Evolutionary conservation across 2,113 vertebrate species (phyloP).

Genomic region (Spea bombifrons): DNA sequence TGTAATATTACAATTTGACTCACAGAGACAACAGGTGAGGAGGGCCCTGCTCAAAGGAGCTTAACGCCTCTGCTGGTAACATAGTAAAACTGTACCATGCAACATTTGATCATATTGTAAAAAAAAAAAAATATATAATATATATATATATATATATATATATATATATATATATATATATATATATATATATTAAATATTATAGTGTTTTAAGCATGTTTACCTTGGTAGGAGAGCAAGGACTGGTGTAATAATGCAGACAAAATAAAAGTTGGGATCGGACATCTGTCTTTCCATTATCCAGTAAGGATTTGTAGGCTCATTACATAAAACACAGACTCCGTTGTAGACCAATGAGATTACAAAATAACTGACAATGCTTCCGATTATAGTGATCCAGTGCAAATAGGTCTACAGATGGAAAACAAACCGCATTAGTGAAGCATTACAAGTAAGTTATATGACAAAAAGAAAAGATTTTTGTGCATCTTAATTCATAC

Average conservation of each 20-base stretch:
- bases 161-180: neutral
- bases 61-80: neutral
- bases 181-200: neutral
- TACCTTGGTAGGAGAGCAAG: conserved; percentile 88
- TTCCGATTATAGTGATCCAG: conserved; percentile 70
- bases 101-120: neutral
- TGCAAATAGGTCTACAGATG: conserved; percentile 78
- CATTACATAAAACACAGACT: conserved; percentile 78
- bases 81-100: neutral
- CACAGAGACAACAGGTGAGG: neutral
- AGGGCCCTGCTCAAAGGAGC: neutral
- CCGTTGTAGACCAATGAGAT: conserved; percentile 75
- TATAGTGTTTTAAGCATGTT: neutral
- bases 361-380: conserved; percentile 73
- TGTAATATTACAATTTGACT: neutral
- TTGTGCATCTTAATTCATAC: too few species aligned
- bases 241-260: conserved; percentile 78
- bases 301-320: conserved; percentile 81
- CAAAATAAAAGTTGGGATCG: conserved; percentile 81
- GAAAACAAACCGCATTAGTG: neutral
- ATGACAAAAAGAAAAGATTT: too few species aligned
- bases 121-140: neutral
- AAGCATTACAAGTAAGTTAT: too few species aligned
- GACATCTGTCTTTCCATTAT: conserved; percentile 79
- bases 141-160: neutral